phyloP scores from a whole-genome alignment of 2,113 vertebrate genomes.

The Elachura formosa region DNA sequence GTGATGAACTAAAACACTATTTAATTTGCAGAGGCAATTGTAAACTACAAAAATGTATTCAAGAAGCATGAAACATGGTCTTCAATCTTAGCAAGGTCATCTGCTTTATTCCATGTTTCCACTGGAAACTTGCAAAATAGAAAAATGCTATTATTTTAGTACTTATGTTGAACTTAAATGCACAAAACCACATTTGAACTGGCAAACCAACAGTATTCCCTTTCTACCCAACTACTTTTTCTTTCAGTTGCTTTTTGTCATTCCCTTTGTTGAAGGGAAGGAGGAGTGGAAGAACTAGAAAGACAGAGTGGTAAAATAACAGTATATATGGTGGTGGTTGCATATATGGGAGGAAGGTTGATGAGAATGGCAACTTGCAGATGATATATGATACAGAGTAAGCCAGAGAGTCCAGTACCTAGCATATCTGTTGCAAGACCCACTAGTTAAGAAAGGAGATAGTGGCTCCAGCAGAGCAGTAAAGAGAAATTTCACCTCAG shows the following conservation, averaged over 20 bases:
- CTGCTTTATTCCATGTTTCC: not conserved
- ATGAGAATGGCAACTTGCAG: not conserved
- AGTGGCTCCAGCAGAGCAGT: not conserved
- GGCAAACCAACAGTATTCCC: not conserved
- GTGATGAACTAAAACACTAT: not conserved
- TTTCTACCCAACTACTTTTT: not conserved
- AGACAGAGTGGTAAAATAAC: not conserved
- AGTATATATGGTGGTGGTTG: not conserved
- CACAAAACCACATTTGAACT: not conserved
- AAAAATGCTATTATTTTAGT: not conserved
- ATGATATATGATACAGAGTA: fast-evolving
- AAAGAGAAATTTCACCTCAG: not conserved
- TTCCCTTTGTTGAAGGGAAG: not conserved
- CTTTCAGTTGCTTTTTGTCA: not conserved
- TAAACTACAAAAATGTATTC: not conserved
- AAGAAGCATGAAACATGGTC: not conserved
- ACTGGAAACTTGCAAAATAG: not conserved
- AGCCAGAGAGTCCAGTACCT: not conserved
- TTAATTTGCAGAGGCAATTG: not conserved
- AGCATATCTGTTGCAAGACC: not conserved
- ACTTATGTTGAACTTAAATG: not conserved
- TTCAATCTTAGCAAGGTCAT: not conserved
- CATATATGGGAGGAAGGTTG: not conserved
- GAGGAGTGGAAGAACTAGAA: not conserved
- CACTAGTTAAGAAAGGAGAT: not conserved